Base-by-base conservation (phyloP, 2,888 invertebrate genomes). In the Timema podura region DNA sequence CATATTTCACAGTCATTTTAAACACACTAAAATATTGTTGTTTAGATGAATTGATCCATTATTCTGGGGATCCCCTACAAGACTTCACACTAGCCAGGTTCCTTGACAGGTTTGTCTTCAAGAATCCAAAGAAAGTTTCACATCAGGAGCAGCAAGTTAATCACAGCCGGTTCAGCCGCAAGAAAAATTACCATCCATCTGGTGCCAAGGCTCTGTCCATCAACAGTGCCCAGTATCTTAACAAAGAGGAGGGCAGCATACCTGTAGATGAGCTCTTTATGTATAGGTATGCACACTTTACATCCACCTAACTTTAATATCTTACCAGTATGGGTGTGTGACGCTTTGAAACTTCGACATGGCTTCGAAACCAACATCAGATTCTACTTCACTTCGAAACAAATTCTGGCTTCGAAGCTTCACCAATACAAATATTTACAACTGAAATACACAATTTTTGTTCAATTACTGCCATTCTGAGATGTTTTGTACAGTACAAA, bases 71-170 rank as follows among this genome's bases (percentile, higher is more conserved):
- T 81, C 97, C 98, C 0, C 82, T 99, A 5, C 89, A 92, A 76
- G 98, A 99, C 82, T 96, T 98, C 80, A 91, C 92, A 0, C 83
- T 95, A 49, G 91, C 95, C 66, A 86, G 94, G 66, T 99, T 99
- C 81, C 83, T 99, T 64, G 98, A 99, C 78, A 86, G 98, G 61
- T 98, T 98, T 81, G 95, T 95, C 10, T 98, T 95, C 80, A 94
- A 96, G 79, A 99, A 99, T 83, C 93, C 93, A 0, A 93, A 93
- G 80, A 89, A 88, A 74, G 78, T 85, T 0, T 83, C 0, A 85
- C 83, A n/a, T 68, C 81, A 81, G 54, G 85, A 82, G 75, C 84
- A 80, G 71, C 82, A 76, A 61, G 72, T 83, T 0, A 85, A 82
- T 69, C 88, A 87, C 74, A 54, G 49, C 10, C 59, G 51, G n/a